A percentile compares a stretch with the other conserved stretches of the same genome.
These are phyloP conservation scores for Crocallis elinguaria DNA, from an alignment of 2,888 invertebrate genomes.

Conservation along the genomic window DNA sequence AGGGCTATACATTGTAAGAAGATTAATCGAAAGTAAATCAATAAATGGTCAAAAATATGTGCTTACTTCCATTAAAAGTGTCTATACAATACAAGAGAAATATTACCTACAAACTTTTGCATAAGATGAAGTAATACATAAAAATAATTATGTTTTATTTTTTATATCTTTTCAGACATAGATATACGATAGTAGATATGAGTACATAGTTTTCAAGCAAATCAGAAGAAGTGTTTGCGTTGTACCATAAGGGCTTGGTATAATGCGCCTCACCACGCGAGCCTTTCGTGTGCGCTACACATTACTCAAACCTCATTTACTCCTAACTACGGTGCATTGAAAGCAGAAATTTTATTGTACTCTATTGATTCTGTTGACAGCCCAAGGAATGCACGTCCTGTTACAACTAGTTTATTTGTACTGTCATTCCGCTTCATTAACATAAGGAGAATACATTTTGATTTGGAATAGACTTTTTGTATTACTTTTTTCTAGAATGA, in stretches of 20 bases:
- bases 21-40: constrained; percentile 6
- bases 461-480: constrained; percentile 35
- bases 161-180: no score
- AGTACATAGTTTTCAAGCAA: constrained; percentile 28
- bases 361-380: constrained; percentile 81
- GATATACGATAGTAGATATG: no score
- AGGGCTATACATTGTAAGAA: constrained; percentile 10
- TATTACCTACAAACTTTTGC: no score
- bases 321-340: constrained; percentile 78
- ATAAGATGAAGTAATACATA: no score
- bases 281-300: constrained; percentile 71
- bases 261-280: constrained; percentile 72
- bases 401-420: constrained; percentile 66
- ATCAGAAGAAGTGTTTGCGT: constrained; percentile 48
- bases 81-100: no score
- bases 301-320: constrained; percentile 84
- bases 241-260: constrained; percentile 43
- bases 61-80: neutral
- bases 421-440: constrained; percentile 62
- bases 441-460: constrained; percentile 46
- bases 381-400: constrained; percentile 62
- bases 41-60: neutral
- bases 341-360: constrained; percentile 80
- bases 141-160: no score
- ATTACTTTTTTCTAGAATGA: constrained; percentile 23